Evolutionary conservation across 2,797 vertebrate species (phyloP), one percentile per base, ranked within the genome.

Genomic region (Anguilla pacifica): DNA sequence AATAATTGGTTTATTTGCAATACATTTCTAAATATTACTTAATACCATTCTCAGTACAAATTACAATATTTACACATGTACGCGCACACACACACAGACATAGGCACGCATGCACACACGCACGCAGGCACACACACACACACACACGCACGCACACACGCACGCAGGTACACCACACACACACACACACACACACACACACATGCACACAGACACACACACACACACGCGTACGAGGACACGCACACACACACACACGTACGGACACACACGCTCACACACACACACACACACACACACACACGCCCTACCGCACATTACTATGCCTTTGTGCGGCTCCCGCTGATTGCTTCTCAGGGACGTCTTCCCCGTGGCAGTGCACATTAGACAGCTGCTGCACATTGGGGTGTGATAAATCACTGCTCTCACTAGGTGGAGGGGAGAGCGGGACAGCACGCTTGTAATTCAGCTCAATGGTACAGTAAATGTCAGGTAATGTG

Each of bases 401-500:
- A 86, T 55, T 87, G 28, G 46, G 0, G 0, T n/a, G 86, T 13
- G 10, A 86, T 57, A 87, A 87, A 87, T 90, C 87, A 89, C 86
- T 86, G 72, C 28, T 86, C 59, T 81, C 87, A 2, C 1, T 25
- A 87, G 83, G 86, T 2, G n/a, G 3, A 61, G 86, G 90, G 61
- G 87, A 90, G 90, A 86, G 87, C 35, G 35, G 74, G 85, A 53
- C 39, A 46, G 86, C 43, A 79, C 85, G 87, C 81, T 91, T 89
- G 91, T 90, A 88, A 88, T 91, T 91, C 89, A 89, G 89, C 86
- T 88, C 25, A 46, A 91, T 89, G 87, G 88, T 85, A 89, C 89
- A 90, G 90, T 91, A 92, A 91, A 91, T 92, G 90, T 87, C 91
- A 92, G 90, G 88, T 90, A 88, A 90, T 90, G 88, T 90, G 88